Conservation (phyloP, 2,113 vertebrate species). For the Boulengeromyrus knoepffleri region DNA sequence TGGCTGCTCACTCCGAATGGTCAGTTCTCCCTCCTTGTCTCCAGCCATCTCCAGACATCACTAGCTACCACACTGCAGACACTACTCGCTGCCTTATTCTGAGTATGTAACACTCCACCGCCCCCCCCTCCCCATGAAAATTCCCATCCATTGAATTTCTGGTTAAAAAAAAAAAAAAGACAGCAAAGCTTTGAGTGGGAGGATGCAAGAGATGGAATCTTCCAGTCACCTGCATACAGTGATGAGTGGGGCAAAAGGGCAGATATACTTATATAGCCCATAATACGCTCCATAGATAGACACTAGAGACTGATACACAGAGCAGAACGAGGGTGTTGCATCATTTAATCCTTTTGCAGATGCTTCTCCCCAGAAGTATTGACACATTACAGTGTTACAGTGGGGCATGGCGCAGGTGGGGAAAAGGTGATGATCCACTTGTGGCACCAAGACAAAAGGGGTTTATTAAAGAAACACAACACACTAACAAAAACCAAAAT, state of each 20-base stretch:
- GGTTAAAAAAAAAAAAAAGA: not conserved
- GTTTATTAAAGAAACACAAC: too few relatives aligned
- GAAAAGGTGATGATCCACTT: too few relatives aligned
- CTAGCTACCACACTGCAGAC: not conserved
- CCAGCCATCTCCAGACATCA: not conserved
- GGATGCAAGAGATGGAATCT: not conserved
- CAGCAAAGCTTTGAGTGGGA: not conserved
- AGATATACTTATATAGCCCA: not conserved
- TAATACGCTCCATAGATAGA: not conserved
- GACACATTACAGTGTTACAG: too few relatives aligned
- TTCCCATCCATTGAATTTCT: not conserved
- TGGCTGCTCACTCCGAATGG: not conserved
- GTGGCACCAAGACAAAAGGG: too few relatives aligned
- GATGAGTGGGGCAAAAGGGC: not conserved
- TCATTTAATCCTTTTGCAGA: not conserved
- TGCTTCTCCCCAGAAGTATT: not conserved
- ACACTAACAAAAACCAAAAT: too few relatives aligned
- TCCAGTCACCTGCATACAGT: not conserved
- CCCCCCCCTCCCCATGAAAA: not conserved
- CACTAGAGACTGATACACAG: not conserved
- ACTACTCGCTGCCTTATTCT: not conserved
- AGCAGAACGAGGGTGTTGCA: not conserved
- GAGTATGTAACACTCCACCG: not conserved
- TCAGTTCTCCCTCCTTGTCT: not conserved
- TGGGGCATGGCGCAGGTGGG: too few relatives aligned